Evolutionary conservation across 1,140 invertebrate species (phyloP).

Genomic region (Leptestheria dahalacensis): DNA sequence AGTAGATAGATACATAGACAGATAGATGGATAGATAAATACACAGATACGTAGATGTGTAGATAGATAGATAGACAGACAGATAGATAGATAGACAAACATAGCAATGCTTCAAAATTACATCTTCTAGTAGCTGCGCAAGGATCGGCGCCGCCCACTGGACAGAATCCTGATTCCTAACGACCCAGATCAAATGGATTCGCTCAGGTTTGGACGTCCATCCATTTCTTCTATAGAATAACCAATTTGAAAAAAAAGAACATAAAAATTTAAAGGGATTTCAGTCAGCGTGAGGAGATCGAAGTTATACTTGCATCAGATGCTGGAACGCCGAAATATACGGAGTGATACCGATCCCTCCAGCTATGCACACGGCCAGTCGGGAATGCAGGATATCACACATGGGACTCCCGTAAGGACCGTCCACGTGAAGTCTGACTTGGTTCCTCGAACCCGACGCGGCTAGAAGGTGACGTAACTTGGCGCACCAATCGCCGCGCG

Average conservation of each 20-base stretch:
- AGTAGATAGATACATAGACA: no score
- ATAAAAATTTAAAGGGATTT: neutral
- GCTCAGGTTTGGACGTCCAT: slow-evolving; percentile 4
- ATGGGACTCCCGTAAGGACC: slow-evolving; percentile 5
- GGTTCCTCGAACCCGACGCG: neutral
- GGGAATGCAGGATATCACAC: neutral
- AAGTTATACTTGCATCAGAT: slow-evolving; percentile 6
- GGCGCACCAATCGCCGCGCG: neutral
- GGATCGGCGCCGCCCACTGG: neutral
- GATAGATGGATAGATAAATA: no score
- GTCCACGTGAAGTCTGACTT: neutral
- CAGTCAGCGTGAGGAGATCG: no score
- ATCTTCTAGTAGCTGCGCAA: neutral
- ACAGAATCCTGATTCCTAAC: neutral
- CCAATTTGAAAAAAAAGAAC: no score
- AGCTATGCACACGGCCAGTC: slow-evolving; percentile 1
- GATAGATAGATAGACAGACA: no score
- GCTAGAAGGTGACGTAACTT: neutral
- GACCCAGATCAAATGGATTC: slow-evolving; percentile 5
- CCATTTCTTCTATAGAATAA: slow-evolving; percentile 7
- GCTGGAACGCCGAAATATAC: neutral
- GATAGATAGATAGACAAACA: no score
- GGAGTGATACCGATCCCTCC: slow-evolving; percentile 7
- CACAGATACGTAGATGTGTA: no score
- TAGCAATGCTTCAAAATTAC: neutral